Evolutionary conservation across 2,113 vertebrate genomes (phyloP).

Genomic region (Ascaphus truei): DNA sequence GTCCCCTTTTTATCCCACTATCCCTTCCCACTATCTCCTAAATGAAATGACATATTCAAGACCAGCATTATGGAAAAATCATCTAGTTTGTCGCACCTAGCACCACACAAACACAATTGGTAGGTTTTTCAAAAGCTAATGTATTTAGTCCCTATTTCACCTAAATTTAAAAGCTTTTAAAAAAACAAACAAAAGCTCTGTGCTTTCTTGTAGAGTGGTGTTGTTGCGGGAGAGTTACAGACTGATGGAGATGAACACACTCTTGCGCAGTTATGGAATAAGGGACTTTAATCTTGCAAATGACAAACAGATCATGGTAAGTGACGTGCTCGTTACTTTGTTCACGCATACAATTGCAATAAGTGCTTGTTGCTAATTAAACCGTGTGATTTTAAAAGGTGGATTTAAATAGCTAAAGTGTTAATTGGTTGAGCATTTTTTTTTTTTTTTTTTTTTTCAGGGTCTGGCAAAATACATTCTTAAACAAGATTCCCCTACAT

Average conservation of each 20-base stretch:
- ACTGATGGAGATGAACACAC: constrained; percentile 93
- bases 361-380: not conserved
- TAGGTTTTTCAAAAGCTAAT: too few relatives aligned
- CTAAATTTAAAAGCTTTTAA: too few relatives aligned
- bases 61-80: too few relatives aligned
- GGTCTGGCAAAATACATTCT: constrained; percentile 83
- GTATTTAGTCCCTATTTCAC: too few relatives aligned
- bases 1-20: too few relatives aligned
- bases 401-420: too few relatives aligned
- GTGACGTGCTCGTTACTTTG: not conserved
- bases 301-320: constrained; percentile 79
- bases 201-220: constrained; percentile 67
- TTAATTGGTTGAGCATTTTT: not conserved
- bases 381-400: too few relatives aligned
- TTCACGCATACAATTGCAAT: not conserved
- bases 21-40: too few relatives aligned
- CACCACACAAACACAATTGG: too few relatives aligned
- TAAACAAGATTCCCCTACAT: constrained; percentile 76
- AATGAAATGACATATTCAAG: too few relatives aligned
- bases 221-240: constrained; percentile 85
- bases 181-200: too few relatives aligned
- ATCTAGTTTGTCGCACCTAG: too few relatives aligned
- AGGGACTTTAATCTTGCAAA: constrained; percentile 81
- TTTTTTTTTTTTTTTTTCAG: constrained; percentile 50
- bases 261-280: constrained; percentile 85